Conservation (phyloP, 37 sponge, comb jelly and placozoan genomes). For the Chondrosia reniformis region DNA sequence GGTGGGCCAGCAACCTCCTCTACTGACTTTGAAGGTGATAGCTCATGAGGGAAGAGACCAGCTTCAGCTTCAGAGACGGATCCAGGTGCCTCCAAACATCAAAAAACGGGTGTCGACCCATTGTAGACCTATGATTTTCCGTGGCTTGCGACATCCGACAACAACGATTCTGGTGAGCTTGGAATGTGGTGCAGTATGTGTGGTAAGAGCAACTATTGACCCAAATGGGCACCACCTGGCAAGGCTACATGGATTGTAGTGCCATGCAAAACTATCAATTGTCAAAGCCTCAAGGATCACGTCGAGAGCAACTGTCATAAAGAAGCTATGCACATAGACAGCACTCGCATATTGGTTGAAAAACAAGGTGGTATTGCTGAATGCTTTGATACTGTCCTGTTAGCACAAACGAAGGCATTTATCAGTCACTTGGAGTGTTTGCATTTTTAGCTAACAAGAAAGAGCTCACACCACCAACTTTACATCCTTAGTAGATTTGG, state of each 20-base stretch:
- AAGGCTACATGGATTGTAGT: not conserved
- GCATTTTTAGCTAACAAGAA: too few relatives aligned
- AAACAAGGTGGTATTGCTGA: too few relatives aligned
- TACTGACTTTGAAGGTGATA: not conserved
- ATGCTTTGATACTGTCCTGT: too few relatives aligned
- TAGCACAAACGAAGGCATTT: too few relatives aligned
- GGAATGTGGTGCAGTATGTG: not conserved
- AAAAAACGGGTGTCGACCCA: not conserved
- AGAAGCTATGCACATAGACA: too few relatives aligned
- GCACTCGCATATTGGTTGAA: too few relatives aligned
- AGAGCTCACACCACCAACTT: too few relatives aligned
- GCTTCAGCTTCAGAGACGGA: not conserved
- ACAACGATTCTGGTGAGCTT: not conserved
- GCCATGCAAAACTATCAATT: not conserved
- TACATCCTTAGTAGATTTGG: too few relatives aligned
- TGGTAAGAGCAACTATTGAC: not conserved
- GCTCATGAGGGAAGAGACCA: not conserved
- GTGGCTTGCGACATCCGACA: not conserved
- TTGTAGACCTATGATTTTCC: not conserved
- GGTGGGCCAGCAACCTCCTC: not conserved
- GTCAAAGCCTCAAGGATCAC: too few relatives aligned
- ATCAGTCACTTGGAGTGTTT: too few relatives aligned
- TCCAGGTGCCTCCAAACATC: conserved; percentile 2
- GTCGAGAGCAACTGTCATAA: too few relatives aligned
- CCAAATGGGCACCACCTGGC: not conserved